These are phyloP conservation scores for Stramonita haemastoma DNA, from an alignment of 2,888 invertebrate species.

Conservation along the genomic window DNA sequence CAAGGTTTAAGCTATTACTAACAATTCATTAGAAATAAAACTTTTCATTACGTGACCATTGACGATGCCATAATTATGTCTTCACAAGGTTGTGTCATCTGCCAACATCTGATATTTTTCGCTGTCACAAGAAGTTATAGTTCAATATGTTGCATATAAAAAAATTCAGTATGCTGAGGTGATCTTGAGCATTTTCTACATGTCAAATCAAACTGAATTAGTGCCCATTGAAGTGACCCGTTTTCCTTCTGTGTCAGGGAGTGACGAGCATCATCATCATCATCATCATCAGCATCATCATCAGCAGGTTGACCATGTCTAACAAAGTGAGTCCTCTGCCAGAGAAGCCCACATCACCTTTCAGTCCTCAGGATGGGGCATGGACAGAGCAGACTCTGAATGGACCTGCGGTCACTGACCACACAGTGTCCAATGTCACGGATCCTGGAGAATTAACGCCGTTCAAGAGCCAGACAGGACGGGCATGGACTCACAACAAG, in stretches of 20 bases:
- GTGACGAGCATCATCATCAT: neutral
- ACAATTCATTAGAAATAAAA: no score
- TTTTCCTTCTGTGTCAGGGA: neutral
- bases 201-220: neutral
- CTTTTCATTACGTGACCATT: no score
- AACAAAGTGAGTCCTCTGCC: constrained; percentile 11
- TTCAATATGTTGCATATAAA: neutral
- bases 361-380: neutral
- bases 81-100: no score
- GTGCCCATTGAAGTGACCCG: neutral
- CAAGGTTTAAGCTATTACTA: no score
- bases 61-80: no score
- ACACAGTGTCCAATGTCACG: neutral
- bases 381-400: neutral
- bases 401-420: neutral
- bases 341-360: neutral
- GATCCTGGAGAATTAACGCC: neutral
- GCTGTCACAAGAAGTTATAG: neutral
- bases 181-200: neutral
- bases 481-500: constrained; percentile 40
- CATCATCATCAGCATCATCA: neutral
- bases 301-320: neutral
- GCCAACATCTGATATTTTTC: no score
- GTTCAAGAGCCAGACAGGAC: neutral
- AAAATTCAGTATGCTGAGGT: neutral